A percentile compares a stretch with the other conserved stretches of the same genome.
These are phyloP conservation scores for Aselliscus stoliczkanus DNA, from an alignment of 2,797 vertebrate genomes.

Conservation along the genomic window DNA sequence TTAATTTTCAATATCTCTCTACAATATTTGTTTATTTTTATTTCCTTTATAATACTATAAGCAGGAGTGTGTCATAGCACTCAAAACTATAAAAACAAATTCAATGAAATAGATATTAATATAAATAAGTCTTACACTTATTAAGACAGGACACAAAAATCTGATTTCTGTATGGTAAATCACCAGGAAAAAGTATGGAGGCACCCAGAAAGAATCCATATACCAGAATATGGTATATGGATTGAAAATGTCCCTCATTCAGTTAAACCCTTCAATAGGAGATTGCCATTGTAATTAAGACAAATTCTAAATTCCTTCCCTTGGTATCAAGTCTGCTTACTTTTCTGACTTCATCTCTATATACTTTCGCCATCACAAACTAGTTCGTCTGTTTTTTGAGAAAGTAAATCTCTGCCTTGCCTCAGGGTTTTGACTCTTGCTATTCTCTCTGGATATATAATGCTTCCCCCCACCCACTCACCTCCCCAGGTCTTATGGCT, in stretches of 20 bases:
- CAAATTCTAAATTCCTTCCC: not conserved
- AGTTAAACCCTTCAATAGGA: not conserved
- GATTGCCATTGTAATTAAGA: not conserved
- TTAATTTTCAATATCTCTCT: not conserved
- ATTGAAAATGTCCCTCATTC: not conserved
- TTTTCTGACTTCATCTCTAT: not conserved
- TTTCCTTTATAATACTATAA: not conserved
- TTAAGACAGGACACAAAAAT: not conserved
- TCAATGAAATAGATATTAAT: not conserved
- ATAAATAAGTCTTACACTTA: not conserved
- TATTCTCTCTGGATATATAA: not conserved
- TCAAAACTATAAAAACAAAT: not conserved
- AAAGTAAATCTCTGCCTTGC: not conserved
- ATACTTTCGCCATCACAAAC: not conserved
- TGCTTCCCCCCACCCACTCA: not conserved
- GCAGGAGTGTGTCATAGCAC: not conserved
- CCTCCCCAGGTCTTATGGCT: not conserved
- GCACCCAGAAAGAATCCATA: not conserved
- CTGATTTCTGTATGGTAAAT: not conserved
- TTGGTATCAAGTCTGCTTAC: not conserved
- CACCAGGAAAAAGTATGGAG: not conserved
- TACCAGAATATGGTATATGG: too few relatives aligned
- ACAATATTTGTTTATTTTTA: not conserved
- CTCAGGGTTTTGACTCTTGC: not conserved
- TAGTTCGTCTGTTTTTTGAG: not conserved